Evolutionary conservation across 2,113 vertebrate genomes (phyloP), one percentile per base, ranked within the genome.

Genomic region (Plestiodon gilberti): DNA sequence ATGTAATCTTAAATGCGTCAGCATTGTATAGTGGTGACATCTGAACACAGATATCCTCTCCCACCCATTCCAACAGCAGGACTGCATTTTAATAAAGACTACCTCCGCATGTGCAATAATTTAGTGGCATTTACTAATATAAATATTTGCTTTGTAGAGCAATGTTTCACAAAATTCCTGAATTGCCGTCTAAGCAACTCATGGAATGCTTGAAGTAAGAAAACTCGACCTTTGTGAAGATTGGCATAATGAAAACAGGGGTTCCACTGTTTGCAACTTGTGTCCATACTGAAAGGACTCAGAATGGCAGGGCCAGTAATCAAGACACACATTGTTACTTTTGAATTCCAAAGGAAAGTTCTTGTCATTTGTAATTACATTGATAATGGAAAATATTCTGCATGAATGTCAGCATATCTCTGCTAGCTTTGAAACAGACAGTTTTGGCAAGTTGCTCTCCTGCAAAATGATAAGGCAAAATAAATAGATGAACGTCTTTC

Each of bases 121-220:
- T 90, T 77, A 87, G 88, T 91, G 91, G 82, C 93, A 94, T 96
- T 96, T 92, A 95, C 91, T 91, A 93, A 93, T 83, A 92, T 94
- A 95, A 94, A 95, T 94, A 95, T 95, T 96, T 95, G 89, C 92
- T 93, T 93, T 94, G 84, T 90, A 59, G 81, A 93, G 95, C 85
- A 93, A 69, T 65, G 78, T 90, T 90, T 85, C 64, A 89, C 82
- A 86, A 88, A 95, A 94, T 92, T 89, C 94, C 92, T 92, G 65
- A 93, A 74, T 55, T 33, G 77, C 92, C 90, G 91, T 94, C 93
- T 94, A 88, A 95, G 92, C 90, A 83, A 91, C 90, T 77, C 78
- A 83, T 93, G 93, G 92, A 93, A 90, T 89, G 89, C 90, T 89
- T 81, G 92, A 95, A 94, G 94, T 93, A 92, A 88, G 93, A 92